These are phyloP conservation scores for Xiphorhynchus erythropygius DNA, from an alignment of 2,797 vertebrate genomes.

Conservation along the genomic window DNA sequence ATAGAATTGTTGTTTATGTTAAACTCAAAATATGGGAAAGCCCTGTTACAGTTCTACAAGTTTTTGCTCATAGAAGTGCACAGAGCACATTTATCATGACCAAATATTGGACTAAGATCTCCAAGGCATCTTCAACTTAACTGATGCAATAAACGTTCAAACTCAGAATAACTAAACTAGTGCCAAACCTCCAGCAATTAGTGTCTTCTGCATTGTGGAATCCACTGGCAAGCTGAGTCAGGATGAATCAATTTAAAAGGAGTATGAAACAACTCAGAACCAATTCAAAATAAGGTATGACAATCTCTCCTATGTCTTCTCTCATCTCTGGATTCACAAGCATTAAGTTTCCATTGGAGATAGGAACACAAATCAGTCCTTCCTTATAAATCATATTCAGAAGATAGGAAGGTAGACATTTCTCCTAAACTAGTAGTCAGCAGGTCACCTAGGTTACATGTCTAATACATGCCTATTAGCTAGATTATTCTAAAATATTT, in stretches of 20 bases:
- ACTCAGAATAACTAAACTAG: background rate
- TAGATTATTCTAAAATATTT: background rate
- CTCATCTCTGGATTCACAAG: background rate
- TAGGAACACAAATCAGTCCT: background rate
- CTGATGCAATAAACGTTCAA: background rate
- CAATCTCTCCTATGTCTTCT: background rate
- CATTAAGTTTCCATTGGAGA: background rate
- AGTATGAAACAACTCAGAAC: background rate
- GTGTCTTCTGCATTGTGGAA: background rate
- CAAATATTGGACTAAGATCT: background rate
- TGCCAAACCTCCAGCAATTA: background rate
- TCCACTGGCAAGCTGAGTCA: background rate
- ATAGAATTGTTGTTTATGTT: background rate
- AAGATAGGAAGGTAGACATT: background rate
- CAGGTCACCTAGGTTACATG: background rate
- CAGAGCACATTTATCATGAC: background rate
- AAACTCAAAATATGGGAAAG: background rate
- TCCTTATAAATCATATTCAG: background rate
- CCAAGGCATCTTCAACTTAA: background rate
- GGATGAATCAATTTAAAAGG: background rate
- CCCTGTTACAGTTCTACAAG: background rate
- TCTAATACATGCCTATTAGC: background rate
- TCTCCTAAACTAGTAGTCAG: background rate
- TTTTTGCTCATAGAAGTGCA: background rate
- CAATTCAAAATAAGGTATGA: background rate